These are phyloP conservation scores for Ochropleura plecta DNA, from an alignment of 2,888 invertebrate species.

Conservation along the genomic window DNA sequence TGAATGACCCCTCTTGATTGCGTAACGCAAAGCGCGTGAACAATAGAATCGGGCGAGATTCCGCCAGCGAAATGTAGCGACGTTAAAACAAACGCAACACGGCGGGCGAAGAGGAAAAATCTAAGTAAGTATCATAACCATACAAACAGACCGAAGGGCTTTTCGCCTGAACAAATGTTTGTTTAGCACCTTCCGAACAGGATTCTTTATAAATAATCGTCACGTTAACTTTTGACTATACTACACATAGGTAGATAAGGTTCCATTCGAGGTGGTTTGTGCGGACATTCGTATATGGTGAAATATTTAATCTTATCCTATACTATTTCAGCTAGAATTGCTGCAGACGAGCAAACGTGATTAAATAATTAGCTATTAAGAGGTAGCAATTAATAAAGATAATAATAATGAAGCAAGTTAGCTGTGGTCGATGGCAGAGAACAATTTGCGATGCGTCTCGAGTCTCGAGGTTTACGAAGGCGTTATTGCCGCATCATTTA, in stretches of 20 bases:
- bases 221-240: constrained; percentile 17
- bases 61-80: constrained; percentile 47
- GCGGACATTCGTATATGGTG: constrained; percentile 16
- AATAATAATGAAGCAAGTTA: constrained; percentile 32
- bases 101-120: constrained; percentile 43
- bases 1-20: constrained; percentile 87
- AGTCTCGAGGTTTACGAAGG: constrained; percentile 59
- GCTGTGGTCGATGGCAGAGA: constrained; percentile 25
- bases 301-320: constrained; percentile 29
- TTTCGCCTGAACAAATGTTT: constrained; percentile 57
- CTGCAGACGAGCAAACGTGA: constrained; percentile 35
- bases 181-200: constrained; percentile 52
- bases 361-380: constrained; percentile 39
- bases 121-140: constrained; percentile 54
- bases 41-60: constrained; percentile 70
- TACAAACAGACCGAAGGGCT: constrained; percentile 57
- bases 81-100: constrained; percentile 43
- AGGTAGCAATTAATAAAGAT: constrained; percentile 41
- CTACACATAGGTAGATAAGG: constrained; percentile 12
- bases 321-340: neutral
- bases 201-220: constrained; percentile 53
- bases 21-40: constrained; percentile 80
- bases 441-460: constrained; percentile 48
- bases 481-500: constrained; percentile 62
- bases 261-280: constrained; percentile 28